Percentiles rank a stretch among this genome's conserved stretches.
These are phyloP conservation scores for Gnathonemus echidnorhynchus DNA, from an alignment of 2,113 vertebrate genomes.

Conservation along the genomic window DNA sequence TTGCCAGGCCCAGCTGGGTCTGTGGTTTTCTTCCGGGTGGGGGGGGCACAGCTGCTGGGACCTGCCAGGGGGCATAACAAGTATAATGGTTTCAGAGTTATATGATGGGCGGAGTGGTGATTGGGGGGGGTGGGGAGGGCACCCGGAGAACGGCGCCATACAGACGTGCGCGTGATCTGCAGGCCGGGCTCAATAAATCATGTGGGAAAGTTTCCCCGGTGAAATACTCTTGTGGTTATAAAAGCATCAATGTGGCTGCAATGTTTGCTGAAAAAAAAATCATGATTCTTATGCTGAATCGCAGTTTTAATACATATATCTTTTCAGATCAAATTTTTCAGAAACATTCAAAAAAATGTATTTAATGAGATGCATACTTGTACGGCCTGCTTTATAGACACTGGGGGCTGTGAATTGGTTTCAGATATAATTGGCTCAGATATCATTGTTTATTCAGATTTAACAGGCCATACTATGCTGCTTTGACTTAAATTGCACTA, in stretches of 20 bases:
- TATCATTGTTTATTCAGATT: neutral
- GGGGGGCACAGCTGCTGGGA: neutral
- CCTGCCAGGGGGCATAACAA: neutral
- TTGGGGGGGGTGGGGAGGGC: neutral
- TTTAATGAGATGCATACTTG: neutral
- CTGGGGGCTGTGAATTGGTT: neutral
- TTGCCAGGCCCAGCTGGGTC: neutral
- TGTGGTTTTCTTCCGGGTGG: neutral
- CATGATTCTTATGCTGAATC: neutral
- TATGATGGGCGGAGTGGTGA: neutral
- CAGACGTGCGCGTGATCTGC: neutral
- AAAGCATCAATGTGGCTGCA: neutral
- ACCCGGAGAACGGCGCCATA: neutral
- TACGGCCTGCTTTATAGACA: neutral
- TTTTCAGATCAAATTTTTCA: neutral
- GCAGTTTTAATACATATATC: neutral
- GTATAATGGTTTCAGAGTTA: neutral
- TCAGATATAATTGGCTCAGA: neutral
- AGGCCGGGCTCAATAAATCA: neutral
- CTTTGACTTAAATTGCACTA: neutral
- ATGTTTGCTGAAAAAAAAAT: neutral
- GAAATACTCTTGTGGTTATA: neutral
- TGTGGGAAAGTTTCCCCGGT: neutral
- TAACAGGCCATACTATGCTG: neutral
- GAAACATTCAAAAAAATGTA: neutral